Conservation (phyloP, 2,888 invertebrate genomes). For the Rhaphigaster nebulosa region DNA sequence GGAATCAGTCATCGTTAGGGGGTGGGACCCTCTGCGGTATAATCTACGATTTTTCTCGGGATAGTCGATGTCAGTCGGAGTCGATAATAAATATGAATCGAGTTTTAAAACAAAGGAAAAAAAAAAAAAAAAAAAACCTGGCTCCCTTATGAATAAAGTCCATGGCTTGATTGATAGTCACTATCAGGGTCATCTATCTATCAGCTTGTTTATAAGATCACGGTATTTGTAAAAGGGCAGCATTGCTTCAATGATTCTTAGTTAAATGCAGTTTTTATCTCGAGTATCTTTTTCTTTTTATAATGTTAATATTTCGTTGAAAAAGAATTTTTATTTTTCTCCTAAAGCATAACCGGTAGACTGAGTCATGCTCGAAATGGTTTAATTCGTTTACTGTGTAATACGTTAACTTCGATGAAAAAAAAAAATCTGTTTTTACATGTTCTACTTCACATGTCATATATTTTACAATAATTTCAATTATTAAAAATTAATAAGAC, state of each 20-base stretch:
- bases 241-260: neutral
- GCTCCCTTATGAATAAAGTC: constrained; percentile 32
- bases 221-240: neutral
- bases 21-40: neutral
- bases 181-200: constrained; percentile 2
- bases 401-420: too few species aligned
- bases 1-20: constrained; percentile 38
- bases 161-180: constrained; percentile 31
- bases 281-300: too few species aligned
- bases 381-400: too few species aligned
- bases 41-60: constrained; percentile 30
- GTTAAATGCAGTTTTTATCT: neutral
- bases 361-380: too few species aligned
- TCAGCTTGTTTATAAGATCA: constrained; percentile 30
- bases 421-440: too few species aligned
- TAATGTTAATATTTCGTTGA: too few species aligned
- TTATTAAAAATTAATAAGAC: too few species aligned
- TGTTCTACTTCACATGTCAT: too few species aligned
- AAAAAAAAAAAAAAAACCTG: neutral
- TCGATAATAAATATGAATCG: constrained; percentile 44
- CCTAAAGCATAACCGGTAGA: too few species aligned
- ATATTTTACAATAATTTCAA: too few species aligned
- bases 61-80: constrained; percentile 8
- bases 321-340: too few species aligned
- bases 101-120: constrained; percentile 30